phyloP scores from a whole-genome alignment of 2,888 invertebrate genomes.

The Acanthacorydalis orientalis region DNA sequence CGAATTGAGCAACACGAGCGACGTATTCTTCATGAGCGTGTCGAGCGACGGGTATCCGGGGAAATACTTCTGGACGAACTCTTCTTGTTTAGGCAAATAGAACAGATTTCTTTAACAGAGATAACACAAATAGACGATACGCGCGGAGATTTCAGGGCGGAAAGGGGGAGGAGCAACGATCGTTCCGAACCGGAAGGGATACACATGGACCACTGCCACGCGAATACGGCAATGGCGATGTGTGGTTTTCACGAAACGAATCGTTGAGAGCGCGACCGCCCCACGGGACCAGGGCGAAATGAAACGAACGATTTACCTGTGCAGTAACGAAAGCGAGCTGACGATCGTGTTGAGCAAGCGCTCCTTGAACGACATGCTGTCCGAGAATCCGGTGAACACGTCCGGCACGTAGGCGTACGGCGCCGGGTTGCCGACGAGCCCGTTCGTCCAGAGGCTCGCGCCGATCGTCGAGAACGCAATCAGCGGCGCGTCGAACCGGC shows the following conservation, averaged over 20 bases:
- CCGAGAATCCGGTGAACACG: slow-evolving; percentile 23
- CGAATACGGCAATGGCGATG: too few species aligned
- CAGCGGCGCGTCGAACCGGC: slow-evolving; percentile 21
- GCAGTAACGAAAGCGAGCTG: too few species aligned
- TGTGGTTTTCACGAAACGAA: too few species aligned
- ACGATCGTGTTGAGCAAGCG: slow-evolving; percentile 20
- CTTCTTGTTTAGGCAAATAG: slow-evolving; percentile 9
- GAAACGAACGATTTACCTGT: too few species aligned
- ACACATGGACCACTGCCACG: too few species aligned
- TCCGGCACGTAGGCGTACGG: slow-evolving; percentile 33
- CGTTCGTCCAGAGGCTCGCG: slow-evolving; percentile 27
- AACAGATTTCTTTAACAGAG: too few species aligned
- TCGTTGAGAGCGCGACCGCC: too few species aligned
- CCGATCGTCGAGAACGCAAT: slow-evolving; percentile 27
- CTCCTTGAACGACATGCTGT: slow-evolving; percentile 32
- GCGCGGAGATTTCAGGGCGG: too few species aligned
- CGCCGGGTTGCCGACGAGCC: slow-evolving; percentile 28
- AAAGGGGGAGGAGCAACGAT: too few species aligned
- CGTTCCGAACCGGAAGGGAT: too few species aligned
- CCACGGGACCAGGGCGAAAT: too few species aligned
- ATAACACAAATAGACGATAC: too few species aligned
- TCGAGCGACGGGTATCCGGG: slow-evolving; percentile 14
- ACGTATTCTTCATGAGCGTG: slow-evolving; percentile 13
- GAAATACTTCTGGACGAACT: slow-evolving; percentile 14
- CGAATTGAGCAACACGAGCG: slow-evolving; percentile 16